A percentile compares a stretch with the other conserved stretches of the same genome.
phyloP scores from a whole-genome alignment of 2,888 invertebrate species.

The Heliconius ethilla region DNA sequence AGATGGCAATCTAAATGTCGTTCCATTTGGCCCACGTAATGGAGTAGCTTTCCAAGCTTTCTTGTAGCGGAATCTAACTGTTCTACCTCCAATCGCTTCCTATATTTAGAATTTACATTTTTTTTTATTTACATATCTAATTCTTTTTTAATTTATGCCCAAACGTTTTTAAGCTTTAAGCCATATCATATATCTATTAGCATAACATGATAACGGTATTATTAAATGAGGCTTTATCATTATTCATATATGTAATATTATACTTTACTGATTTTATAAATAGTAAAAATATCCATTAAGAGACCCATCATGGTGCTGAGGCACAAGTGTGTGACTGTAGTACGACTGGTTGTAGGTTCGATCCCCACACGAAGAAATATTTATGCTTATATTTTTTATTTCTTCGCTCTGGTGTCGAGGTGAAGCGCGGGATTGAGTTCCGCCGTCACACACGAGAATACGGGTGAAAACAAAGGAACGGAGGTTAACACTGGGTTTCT shows the following conservation, averaged over 20 bases:
- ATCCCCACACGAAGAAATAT: too few species aligned
- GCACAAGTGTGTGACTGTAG: too few species aligned
- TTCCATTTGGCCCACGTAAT: constrained; percentile 66
- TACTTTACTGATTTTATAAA: neutral
- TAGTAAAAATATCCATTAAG: neutral
- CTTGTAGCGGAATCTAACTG: constrained; percentile 55
- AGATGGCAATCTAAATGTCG: constrained; percentile 67
- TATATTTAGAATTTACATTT: constrained; percentile 33
- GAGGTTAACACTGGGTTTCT: too few species aligned
- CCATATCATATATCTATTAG: constrained; percentile 13
- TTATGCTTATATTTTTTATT: too few species aligned
- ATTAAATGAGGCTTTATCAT: neutral
- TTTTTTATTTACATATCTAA: constrained; percentile 12
- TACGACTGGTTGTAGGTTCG: too few species aligned
- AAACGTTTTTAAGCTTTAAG: neutral
- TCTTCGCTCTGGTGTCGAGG: too few species aligned
- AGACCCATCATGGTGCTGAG: too few species aligned
- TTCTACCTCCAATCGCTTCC: constrained; percentile 39
- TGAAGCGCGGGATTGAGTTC: too few species aligned
- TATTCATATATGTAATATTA: constrained; percentile 1
- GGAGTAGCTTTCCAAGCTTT: constrained; percentile 57
- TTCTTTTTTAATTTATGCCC: neutral
- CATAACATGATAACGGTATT: neutral
- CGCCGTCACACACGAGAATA: too few species aligned
- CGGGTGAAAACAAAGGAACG: too few species aligned